A percentile compares a stretch with the other conserved stretches of the same genome.
Evolutionary conservation across 2,888 invertebrate genomes (phyloP).

Genomic region (Drosophila gaucha): DNA sequence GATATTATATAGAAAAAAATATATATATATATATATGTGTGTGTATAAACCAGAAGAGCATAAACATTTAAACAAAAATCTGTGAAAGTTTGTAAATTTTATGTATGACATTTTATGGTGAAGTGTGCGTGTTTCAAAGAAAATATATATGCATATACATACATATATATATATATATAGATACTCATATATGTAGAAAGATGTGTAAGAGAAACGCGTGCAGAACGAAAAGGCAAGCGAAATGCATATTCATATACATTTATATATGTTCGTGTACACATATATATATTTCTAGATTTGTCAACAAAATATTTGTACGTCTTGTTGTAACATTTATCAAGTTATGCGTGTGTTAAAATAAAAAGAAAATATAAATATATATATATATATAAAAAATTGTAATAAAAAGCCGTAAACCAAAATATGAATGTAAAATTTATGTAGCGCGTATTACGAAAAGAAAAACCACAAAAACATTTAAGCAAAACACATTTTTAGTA

Average conservation of each 20-base stretch:
- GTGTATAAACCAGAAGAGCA: too few species aligned
- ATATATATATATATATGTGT: neutral
- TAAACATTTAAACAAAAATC: too few species aligned
- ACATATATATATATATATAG: conserved; percentile 3
- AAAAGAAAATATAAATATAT: neutral
- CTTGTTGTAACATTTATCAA: conserved; percentile 26
- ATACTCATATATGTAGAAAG: conserved; percentile 9
- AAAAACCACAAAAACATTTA: conserved; percentile 6
- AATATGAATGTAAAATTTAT: conserved; percentile 29
- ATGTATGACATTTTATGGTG: conserved; percentile 8
- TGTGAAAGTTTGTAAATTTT: conserved; percentile 4
- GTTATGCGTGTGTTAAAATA: conserved; percentile 27
- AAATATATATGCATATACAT: neutral
- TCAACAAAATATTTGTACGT: conserved; percentile 20
- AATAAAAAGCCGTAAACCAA: conserved; percentile 46
- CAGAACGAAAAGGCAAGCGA: conserved; percentile 1
- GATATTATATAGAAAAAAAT: neutral
- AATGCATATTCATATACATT: conserved; percentile 26
- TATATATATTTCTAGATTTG: conserved; percentile 20
- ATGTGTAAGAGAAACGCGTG: neutral
- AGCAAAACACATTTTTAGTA: conserved; percentile 33
- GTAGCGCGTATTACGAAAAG: conserved; percentile 21
- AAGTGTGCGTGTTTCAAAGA: too few species aligned
- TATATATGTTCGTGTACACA: neutral
- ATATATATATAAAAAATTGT: conserved; percentile 8